phyloP scores from a whole-genome alignment of 2,888 invertebrate genomes.

The Nineta flava region DNA sequence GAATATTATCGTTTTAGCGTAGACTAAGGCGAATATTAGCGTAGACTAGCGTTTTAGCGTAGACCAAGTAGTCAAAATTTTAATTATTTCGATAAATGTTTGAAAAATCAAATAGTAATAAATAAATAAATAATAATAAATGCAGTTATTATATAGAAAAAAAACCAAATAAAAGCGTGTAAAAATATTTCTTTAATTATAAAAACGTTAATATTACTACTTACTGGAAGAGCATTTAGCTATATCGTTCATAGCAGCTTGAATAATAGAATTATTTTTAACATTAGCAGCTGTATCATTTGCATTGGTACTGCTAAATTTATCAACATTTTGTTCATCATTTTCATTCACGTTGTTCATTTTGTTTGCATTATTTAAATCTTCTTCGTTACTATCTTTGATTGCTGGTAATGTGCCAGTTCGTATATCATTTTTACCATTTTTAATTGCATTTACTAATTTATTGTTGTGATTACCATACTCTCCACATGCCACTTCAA shows the following conservation, averaged over 20 bases:
- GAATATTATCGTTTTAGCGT: no score
- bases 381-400: conserved; percentile 26
- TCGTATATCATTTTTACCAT: conserved; percentile 68
- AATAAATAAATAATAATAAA: no score
- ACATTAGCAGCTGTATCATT: conserved; percentile 23
- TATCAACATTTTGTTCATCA: conserved; percentile 18
- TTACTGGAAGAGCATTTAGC: conserved; percentile 35
- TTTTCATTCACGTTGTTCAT: conserved; percentile 38
- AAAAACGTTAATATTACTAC: no score
- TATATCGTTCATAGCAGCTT: conserved; percentile 46
- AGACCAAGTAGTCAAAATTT: no score
- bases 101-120: no score
- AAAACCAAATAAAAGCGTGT: no score
- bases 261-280: conserved; percentile 33
- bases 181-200: no score
- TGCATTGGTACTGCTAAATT: conserved; percentile 19
- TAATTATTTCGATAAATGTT: no score
- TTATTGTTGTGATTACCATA: conserved; percentile 82
- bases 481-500: conserved; percentile 93
- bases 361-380: conserved; percentile 32
- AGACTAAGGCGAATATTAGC: no score
- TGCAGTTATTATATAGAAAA: no score
- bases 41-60: no score
- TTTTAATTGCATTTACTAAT: conserved; percentile 70
- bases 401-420: conserved; percentile 47